Evolutionary conservation across 2,888 invertebrate genomes (phyloP).

Genomic region (Miltochrista miniata): DNA sequence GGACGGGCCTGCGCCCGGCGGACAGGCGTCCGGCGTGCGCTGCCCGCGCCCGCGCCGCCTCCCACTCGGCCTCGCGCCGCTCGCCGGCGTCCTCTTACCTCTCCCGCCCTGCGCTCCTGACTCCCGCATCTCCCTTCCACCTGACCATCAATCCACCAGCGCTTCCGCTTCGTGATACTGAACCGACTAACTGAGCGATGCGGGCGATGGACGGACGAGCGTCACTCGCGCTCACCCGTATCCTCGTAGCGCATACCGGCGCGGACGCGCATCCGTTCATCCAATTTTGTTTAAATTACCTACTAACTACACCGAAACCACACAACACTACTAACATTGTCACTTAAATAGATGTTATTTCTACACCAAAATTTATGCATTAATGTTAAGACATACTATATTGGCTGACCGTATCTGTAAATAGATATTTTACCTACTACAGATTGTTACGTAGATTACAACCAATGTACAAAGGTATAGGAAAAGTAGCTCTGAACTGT

Average conservation of each 20-base stretch:
- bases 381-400: slow-evolving; percentile 57
- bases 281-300: slow-evolving; percentile 53
- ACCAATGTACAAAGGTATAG: slow-evolving; percentile 60
- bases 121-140: slow-evolving; percentile 31
- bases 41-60: slow-evolving; percentile 74
- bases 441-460: slow-evolving; percentile 45
- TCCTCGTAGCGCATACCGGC: slow-evolving; percentile 22
- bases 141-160: slow-evolving; percentile 50
- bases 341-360: slow-evolving; percentile 83
- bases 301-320: slow-evolving; percentile 68
- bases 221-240: slow-evolving; percentile 43
- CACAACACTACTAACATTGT: slow-evolving; percentile 81
- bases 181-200: slow-evolving; percentile 75
- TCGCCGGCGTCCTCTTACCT: slow-evolving; percentile 62
- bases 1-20: slow-evolving; percentile 69
- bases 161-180: slow-evolving; percentile 78
- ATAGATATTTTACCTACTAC: slow-evolving; percentile 56
- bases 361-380: slow-evolving; percentile 75
- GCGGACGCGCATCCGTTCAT: slow-evolving; percentile 77
- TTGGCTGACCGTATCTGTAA: slow-evolving; percentile 70
- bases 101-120: slow-evolving; percentile 20
- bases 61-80: slow-evolving; percentile 70
- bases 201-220: slow-evolving; percentile 76
- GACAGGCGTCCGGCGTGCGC: slow-evolving; percentile 54
- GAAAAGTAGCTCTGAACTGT: slow-evolving; percentile 59